phyloP scores from a whole-genome alignment of 1,140 invertebrate genomes.

The Propsilocerus akamusi region DNA sequence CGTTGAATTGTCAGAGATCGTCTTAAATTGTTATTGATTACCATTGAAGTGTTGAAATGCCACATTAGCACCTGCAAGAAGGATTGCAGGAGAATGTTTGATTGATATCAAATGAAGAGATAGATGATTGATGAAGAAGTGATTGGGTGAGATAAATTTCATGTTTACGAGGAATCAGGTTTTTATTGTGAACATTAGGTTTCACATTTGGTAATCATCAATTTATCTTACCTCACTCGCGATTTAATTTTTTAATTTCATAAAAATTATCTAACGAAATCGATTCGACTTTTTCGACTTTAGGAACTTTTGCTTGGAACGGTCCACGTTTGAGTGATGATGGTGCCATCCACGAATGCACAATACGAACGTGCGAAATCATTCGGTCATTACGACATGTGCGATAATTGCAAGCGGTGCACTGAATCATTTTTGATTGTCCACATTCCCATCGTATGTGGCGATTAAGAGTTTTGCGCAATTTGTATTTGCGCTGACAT shows the following conservation, averaged over 20 bases:
- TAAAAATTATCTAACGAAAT: constrained; percentile 3
- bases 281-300: too few species aligned
- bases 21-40: too few species aligned
- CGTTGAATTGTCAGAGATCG: too few species aligned
- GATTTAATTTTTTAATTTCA: background rate
- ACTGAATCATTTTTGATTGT: constrained; percentile 28
- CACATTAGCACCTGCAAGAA: too few species aligned
- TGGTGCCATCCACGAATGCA: constrained; percentile 23
- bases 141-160: too few species aligned
- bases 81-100: too few species aligned
- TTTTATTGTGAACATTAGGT: too few species aligned
- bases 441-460: constrained; percentile 33
- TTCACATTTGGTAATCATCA: too few species aligned
- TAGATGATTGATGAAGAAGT: too few species aligned
- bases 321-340: constrained; percentile 9
- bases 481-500: constrained; percentile 33
- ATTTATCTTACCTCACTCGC: background rate
- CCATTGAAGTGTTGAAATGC: too few species aligned
- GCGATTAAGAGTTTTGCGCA: constrained; percentile 31
- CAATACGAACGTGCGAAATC: constrained; percentile 23
- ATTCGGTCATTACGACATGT: constrained; percentile 29
- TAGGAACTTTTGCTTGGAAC: constrained; percentile 7
- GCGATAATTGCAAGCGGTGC: constrained; percentile 24
- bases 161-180: too few species aligned
- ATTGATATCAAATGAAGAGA: too few species aligned